A percentile compares a stretch with the other conserved stretches of the same genome.
Evolutionary conservation across 2,113 vertebrate species (phyloP).

Genomic region (Acanthisitta chloris): DNA sequence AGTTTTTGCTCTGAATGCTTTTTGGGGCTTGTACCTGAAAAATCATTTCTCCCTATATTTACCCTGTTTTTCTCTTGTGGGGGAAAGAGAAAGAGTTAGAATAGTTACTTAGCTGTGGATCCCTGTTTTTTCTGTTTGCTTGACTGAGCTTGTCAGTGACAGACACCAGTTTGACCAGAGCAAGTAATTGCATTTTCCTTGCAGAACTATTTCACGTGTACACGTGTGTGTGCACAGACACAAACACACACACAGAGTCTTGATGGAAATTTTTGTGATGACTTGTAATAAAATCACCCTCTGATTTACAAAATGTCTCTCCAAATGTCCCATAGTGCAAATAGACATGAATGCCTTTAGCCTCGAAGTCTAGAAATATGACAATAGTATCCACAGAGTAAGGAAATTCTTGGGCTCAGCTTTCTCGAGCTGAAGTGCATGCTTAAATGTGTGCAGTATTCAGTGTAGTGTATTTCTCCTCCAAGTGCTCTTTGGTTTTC

Average conservation of each 20-base stretch:
- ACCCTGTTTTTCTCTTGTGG: not conserved
- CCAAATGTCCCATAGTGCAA: not conserved
- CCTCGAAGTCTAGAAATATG: not conserved
- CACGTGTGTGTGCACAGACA: rapidly evolving
- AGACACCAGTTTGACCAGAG: not conserved
- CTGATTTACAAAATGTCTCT: not conserved
- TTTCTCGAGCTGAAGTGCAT: not conserved
- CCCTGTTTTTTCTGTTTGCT: not conserved
- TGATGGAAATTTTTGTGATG: not conserved
- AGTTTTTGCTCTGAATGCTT: not conserved
- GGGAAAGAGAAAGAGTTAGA: not conserved
- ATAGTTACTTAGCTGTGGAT: not conserved
- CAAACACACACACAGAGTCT: not conserved
- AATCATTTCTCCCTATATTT: not conserved
- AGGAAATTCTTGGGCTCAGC: not conserved
- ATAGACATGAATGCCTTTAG: not conserved
- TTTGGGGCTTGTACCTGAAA: not conserved
- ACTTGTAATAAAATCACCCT: not conserved
- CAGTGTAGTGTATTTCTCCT: rapidly evolving
- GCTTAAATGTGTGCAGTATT: not conserved
- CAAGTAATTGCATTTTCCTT: not conserved
- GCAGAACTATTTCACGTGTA: not conserved
- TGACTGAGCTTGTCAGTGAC: not conserved
- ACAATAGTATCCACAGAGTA: not conserved
- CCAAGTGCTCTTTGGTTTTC: not conserved